A percentile compares a stretch with the other conserved stretches of the same genome.
phyloP scores from a whole-genome alignment of 2,113 vertebrate genomes.

The Strix aluco region DNA sequence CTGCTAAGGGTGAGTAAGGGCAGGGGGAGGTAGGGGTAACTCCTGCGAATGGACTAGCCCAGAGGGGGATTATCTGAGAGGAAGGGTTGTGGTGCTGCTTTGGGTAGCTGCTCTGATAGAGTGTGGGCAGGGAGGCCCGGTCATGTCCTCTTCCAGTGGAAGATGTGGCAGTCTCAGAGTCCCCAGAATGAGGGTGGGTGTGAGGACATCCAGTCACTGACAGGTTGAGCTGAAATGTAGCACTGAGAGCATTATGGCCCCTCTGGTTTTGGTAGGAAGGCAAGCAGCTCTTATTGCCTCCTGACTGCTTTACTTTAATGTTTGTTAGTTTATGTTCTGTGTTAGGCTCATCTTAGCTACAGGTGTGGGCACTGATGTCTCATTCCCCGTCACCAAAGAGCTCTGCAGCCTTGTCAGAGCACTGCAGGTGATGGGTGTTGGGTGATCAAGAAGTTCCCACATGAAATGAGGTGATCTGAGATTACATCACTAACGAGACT shows the following conservation, averaged over 20 bases:
- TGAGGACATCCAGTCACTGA: background rate
- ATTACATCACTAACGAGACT: background rate
- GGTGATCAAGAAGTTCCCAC: background rate
- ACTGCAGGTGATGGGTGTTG: background rate
- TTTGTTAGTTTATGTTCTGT: background rate
- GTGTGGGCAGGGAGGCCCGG: rapidly evolving
- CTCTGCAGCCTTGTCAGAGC: background rate
- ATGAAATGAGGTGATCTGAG: background rate
- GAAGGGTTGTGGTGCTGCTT: background rate
- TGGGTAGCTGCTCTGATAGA: background rate
- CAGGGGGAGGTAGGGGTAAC: background rate
- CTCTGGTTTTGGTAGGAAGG: background rate
- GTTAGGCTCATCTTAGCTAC: background rate
- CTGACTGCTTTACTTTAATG: background rate
- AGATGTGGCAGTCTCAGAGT: background rate
- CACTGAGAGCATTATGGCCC: background rate
- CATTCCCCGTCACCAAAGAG: background rate
- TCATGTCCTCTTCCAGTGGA: background rate
- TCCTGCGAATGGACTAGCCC: background rate
- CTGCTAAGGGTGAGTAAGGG: background rate
- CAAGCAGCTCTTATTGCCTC: background rate
- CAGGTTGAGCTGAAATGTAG: background rate
- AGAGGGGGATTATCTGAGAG: background rate
- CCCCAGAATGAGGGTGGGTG: no score
- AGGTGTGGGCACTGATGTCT: background rate